Percentiles rank a stretch among this genome's conserved stretches.
These are phyloP conservation scores for Furcifer pardalis DNA, from an alignment of 2,797 vertebrate genomes.

Conservation along the genomic window DNA sequence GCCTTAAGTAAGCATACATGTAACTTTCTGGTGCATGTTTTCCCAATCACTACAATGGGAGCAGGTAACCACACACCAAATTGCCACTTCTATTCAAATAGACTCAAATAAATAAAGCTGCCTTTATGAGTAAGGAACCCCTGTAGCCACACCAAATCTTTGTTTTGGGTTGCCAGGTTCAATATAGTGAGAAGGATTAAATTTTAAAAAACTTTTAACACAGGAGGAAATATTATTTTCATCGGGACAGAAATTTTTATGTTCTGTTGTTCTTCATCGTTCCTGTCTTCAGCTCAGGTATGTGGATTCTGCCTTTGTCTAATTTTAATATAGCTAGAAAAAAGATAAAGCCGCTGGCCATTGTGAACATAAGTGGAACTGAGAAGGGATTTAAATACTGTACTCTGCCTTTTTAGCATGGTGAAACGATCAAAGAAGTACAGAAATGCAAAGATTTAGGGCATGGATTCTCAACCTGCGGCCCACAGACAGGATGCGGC, in stretches of 20 bases:
- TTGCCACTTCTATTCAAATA: background rate
- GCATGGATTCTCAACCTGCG: no score
- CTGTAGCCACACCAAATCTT: background rate
- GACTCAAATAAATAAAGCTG: background rate
- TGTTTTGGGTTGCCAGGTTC: constrained; percentile 38
- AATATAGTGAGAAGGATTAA: constrained; percentile 59
- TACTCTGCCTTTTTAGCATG: constrained; percentile 71
- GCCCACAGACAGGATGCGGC: no score
- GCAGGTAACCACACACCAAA: background rate
- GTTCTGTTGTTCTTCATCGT: constrained; percentile 79
- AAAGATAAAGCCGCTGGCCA: constrained; percentile 74
- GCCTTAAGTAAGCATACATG: background rate
- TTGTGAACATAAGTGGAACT: constrained; percentile 75
- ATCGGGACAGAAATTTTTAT: constrained; percentile 69
- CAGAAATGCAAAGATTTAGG: constrained; percentile 80
- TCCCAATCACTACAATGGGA: background rate
- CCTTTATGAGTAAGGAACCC: background rate
- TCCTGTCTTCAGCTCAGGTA: constrained; percentile 78
- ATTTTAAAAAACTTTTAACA: constrained; percentile 25
- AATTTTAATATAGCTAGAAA: constrained; percentile 72
- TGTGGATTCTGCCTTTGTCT: constrained; percentile 78
- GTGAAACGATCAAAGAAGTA: constrained; percentile 80
- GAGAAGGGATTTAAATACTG: constrained; percentile 78
- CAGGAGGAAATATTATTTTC: constrained; percentile 66
- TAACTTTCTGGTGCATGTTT: background rate